Percentiles rank a stretch among this genome's conserved stretches.
Conservation (phyloP, 2,113 vertebrate species). For the Cyprinodon tularosa region DNA sequence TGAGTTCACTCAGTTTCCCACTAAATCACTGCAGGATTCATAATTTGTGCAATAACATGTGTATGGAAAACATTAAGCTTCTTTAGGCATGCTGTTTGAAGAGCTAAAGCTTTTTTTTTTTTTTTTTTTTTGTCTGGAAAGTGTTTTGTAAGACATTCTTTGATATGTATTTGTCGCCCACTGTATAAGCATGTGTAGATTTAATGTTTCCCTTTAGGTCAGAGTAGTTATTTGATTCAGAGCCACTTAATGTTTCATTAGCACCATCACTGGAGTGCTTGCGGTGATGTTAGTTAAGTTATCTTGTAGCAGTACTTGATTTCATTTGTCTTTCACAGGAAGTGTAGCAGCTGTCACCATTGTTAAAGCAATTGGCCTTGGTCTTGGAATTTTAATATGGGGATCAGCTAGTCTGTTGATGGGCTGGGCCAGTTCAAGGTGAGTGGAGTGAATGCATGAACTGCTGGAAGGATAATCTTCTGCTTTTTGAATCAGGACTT, state of each 20-base stretch:
- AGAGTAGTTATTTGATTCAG: too few species aligned
- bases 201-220: too few species aligned
- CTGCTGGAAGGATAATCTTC: neutral
- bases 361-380: conserved; percentile 89
- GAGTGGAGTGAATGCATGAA: conserved; percentile 28
- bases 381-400: conserved; percentile 89
- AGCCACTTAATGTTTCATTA: too few species aligned
- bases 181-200: too few species aligned
- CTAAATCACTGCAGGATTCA: neutral
- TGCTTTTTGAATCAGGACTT: neutral
- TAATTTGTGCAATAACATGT: fast-evolving
- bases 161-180: too few species aligned
- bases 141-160: too few species aligned
- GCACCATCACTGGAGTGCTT: too few species aligned
- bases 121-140: neutral
- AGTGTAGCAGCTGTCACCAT: conserved; percentile 87
- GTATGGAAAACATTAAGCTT: neutral
- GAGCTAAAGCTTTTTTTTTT: neutral
- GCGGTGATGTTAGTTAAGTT: neutral
- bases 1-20: neutral
- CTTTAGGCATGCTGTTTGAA: neutral
- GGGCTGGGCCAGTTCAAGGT: conserved; percentile 93
- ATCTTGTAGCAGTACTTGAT: neutral
- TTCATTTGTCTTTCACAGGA: conserved; percentile 68
- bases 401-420: conserved; percentile 87